phyloP scores from a whole-genome alignment of 2,888 invertebrate species.

The Zaprionus obscuricornis region DNA sequence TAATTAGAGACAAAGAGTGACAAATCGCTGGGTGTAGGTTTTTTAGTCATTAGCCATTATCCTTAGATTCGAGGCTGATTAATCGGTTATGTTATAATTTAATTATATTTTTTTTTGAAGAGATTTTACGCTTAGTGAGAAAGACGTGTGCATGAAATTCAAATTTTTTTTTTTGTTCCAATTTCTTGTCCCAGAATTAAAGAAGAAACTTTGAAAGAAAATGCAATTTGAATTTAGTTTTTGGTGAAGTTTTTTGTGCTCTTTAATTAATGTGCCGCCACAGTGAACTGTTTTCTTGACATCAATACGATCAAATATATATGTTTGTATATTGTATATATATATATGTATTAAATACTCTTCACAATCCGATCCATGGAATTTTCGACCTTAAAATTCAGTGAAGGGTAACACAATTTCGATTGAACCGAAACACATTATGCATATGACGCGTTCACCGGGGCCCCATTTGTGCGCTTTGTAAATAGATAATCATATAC shows the following conservation, averaged over 20 bases:
- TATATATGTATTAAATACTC: no score
- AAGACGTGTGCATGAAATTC: slow-evolving; percentile 1
- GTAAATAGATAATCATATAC: slow-evolving; percentile 45
- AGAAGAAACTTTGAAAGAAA: slow-evolving; percentile 49
- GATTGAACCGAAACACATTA: slow-evolving; percentile 30
- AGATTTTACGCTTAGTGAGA: slow-evolving; percentile 60
- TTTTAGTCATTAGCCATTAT: slow-evolving; percentile 2
- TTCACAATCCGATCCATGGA: no score
- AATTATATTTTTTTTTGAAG: no score
- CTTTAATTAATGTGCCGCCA: slow-evolving; percentile 56
- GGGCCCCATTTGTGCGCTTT: slow-evolving; percentile 43
- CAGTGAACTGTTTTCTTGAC: no score
- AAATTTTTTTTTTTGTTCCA: slow-evolving; percentile 35
- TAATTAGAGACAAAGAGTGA: neutral
- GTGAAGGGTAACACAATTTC: slow-evolving; percentile 30
- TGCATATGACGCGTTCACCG: slow-evolving; percentile 15
- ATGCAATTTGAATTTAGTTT: slow-evolving; percentile 35
- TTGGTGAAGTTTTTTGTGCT: slow-evolving; percentile 57
- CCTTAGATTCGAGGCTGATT: slow-evolving; percentile 34
- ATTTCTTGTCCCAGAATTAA: slow-evolving; percentile 48
- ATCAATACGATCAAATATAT: no score
- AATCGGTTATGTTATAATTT: slow-evolving; percentile 32
- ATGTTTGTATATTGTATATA: neutral
- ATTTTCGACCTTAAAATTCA: slow-evolving; percentile 11
- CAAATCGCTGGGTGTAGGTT: neutral